Evolutionary conservation across 2,888 invertebrate genomes (phyloP).

Genomic region (Ceratothoa steindachneri): DNA sequence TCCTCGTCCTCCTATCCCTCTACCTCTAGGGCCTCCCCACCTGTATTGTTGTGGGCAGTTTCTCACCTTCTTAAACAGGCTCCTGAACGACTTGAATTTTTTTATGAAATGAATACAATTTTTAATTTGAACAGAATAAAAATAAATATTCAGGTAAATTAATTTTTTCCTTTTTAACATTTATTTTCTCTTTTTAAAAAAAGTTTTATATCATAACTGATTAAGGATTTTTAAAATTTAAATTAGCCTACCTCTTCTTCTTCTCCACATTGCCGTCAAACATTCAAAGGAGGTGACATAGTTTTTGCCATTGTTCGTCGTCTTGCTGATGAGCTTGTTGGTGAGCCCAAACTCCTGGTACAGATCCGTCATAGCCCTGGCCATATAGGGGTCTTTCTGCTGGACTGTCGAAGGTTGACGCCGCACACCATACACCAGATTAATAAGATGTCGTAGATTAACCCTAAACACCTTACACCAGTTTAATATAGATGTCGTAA

Average conservation of each 20-base stretch:
- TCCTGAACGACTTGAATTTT: background rate
- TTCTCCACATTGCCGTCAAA: background rate
- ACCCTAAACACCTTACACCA: no score
- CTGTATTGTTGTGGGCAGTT: background rate
- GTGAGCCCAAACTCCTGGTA: constrained; percentile 11
- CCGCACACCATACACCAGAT: no score
- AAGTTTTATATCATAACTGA: background rate
- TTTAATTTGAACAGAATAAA: no score
- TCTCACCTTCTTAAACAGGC: constrained; percentile 5
- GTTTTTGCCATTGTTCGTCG: background rate
- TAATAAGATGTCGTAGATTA: no score
- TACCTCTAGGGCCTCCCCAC: constrained; percentile 12
- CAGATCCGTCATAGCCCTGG: background rate
- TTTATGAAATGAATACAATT: background rate
- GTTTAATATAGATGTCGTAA: no score
- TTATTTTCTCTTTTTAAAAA: no score
- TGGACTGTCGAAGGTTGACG: no score
- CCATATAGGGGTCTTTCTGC: background rate
- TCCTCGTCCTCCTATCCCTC: constrained; percentile 2
- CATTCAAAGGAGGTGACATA: background rate
- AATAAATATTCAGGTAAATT: no score
- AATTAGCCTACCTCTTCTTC: background rate
- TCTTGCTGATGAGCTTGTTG: constrained; percentile 1
- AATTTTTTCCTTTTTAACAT: no score
- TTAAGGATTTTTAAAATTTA: background rate